Base-by-base conservation (phyloP, 2,797 vertebrate species). In the Benthosema pterotum region DNA sequence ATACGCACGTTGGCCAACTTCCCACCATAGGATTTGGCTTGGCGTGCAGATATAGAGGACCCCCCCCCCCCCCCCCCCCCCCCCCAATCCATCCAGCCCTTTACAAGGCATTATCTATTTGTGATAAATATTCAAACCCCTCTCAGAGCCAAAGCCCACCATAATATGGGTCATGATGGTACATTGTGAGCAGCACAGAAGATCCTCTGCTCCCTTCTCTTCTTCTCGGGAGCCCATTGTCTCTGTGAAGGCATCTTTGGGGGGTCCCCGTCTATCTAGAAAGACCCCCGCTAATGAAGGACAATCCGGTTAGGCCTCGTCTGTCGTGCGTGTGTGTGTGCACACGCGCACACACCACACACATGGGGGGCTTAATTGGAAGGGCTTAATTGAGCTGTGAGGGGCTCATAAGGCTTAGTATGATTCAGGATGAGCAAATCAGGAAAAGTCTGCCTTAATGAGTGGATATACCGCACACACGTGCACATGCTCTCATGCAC, bases 11-110 rank as follows among this genome's bases (percentile, higher is more conserved):
- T 94, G 92, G 92, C 92, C 85, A 86, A 80, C 85, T 71, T 92
- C 92, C 93, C 91, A 91, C 87, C 77, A 38, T 73, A 74, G 89
- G 91, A 92, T 93, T 94, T 93, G 90, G 80, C 81, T 90, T 85
- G 75, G 80, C 74, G 2, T 11, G 61, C 63, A 3, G 73, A 69
- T 80, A 69, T 80, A 79, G 83, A 87, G 83, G 82, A 80, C 72
- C 72, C 86, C 84, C 84, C 77, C 78, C 79, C 77, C 87, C 86
- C 86, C 87, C 86, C 84, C 82, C 77, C 86, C 84, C 83, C 77
- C 87, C 86, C 84, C 82, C 77, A 85, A 83, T 83, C 77, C 77
- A 80, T 78, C 87, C 86, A 86, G 87, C 14, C 86, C 82, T n/a
- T n/a, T 82, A 87, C 79, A 73, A 83, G 85, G 83, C 83, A 88